A percentile compares a stretch with the other conserved stretches of the same genome.
Evolutionary conservation across 2,888 invertebrate genomes (phyloP).

Genomic region (Spodoptera picta): DNA sequence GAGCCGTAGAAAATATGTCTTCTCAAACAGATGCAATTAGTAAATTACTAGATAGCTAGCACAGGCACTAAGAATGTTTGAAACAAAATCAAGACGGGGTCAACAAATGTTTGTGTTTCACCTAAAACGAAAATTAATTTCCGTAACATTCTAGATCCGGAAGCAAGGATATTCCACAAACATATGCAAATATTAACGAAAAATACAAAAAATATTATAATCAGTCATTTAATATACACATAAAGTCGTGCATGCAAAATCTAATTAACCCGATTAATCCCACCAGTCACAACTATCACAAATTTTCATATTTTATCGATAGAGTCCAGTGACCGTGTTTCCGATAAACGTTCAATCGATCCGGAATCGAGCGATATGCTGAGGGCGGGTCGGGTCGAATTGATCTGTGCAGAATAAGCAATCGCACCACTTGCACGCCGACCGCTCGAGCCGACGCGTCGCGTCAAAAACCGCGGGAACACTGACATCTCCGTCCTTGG

Average conservation of each 20-base stretch:
- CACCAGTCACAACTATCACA: conserved; percentile 41
- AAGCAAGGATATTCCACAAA: conserved; percentile 18
- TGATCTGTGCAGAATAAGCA: conserved; percentile 55
- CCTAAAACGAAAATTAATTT: neutral
- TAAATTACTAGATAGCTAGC: too few relatives aligned
- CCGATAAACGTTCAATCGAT: conserved; percentile 49
- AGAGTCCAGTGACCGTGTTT: conserved; percentile 57
- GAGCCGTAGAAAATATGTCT: neutral
- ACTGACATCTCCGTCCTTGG: conserved; percentile 43
- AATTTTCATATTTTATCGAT: conserved; percentile 59
- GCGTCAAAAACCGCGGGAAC: conserved; percentile 55
- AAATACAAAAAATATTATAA: conserved; percentile 11
- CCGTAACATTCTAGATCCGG: conserved; percentile 3
- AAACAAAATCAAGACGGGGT: too few relatives aligned
- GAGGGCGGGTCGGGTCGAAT: conserved; percentile 59
- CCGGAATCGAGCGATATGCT: conserved; percentile 58
- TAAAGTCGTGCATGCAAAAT: conserved; percentile 28
- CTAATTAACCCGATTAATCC: conserved; percentile 53
- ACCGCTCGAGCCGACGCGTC: conserved; percentile 54
- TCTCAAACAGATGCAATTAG: too few relatives aligned
- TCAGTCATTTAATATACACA: conserved; percentile 13
- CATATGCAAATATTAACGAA: conserved; percentile 19
- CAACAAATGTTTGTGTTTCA: too few relatives aligned
- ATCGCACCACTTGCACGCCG: conserved; percentile 56
- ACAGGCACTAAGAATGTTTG: too few relatives aligned